Evolutionary conservation across 2,113 vertebrate species (phyloP), one percentile per base, ranked within the genome.

Genomic region (Pangasianodon hypophthalmus): DNA sequence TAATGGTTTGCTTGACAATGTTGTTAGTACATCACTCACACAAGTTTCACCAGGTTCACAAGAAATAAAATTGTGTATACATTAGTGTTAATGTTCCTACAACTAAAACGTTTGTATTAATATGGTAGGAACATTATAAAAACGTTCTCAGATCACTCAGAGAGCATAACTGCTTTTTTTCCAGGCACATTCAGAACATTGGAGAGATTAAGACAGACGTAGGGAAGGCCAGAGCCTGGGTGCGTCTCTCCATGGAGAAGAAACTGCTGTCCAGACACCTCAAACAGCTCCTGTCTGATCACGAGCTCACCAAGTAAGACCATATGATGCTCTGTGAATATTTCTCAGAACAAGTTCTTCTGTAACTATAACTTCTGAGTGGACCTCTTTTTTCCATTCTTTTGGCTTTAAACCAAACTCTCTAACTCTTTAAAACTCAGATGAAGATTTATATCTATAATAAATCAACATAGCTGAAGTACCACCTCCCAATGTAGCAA

Each of bases 201-300:
- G 96, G 98, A 75, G 98, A 99, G 94, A 99, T 99, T 93, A 99
- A 99, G 96, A 99, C 98, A 0, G 98, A 99, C 19, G 98, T 99
- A 94, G 98, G 98, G 83, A 98, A 98, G 80, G 98, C 98, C 92
- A 96, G 98, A 95, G 98, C 98, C 48, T 99, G 98, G 98, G 98
- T 99, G 84, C 97, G 98, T 54, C 97, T 99, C 44, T 98, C 98
- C 21, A 99, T 99, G 98, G 98, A 99, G 93, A 99, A 99, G 95
- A 99, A 99, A 89, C 95, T 99, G 91, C 97, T 99, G 4, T 99
- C 98, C 91, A 97, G 97, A 92, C 98, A 99, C 91, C 95, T 99
- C 90, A 99, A 99, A 90, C 98, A 99, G 92, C 96, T 99, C 87
- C 97, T 99, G 37, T 98, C 97, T 88, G 98, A 99, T 91, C 96